Base-by-base conservation (phyloP, 1,140 invertebrate genomes). In the Tetraneura akinire region DNA sequence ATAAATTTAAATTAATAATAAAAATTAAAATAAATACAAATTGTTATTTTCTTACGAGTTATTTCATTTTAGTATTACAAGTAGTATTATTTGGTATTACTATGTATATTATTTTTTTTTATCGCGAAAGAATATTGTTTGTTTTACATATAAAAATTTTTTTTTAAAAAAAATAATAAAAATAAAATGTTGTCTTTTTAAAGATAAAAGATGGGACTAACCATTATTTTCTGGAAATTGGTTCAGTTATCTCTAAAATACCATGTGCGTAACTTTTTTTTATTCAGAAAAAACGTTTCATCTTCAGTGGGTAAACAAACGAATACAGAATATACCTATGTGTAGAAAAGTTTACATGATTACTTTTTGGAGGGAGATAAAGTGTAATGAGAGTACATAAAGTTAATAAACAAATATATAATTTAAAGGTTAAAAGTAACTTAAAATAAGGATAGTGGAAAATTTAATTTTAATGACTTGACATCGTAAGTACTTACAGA, bases 161-260 rank as follows among this genome's bases (percentile, higher is more conserved):
- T 53, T 64, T 64, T 66, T 42, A 8, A 21, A 42, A 21, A 62
- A 14, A 8, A 14, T 0, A 23, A 32, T 14, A 45, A 68, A 45
- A 45, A 21, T 68, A n/a, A 13, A 13, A 11, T 23, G 37, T 74
- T 16, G 49, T 32, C 71, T 32, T 37, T n/a, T 53, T 91, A 91
- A 82, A 91, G 91, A 70, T 13, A 26, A n/a, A 53, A 66, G 21
- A 68, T 23, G 11, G 23, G 66, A 26, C 29, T 64, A 42, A 21
- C 64, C 42, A 68, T 68, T 68, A 68, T 68, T 68, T 16, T 68
- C 21, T 10, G 64, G 47, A 68, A 68, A 68, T 45, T 47, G 66
- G 66, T 68, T 47, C 42, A 21, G 42, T n/a, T 68, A 68, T 68
- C 66, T 68, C 66, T 11, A 26, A 68, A 68, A 68, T 23, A 68